These are phyloP conservation scores for Clanis bilineata DNA, from an alignment of 2,888 invertebrate genomes.

Conservation along the genomic window DNA sequence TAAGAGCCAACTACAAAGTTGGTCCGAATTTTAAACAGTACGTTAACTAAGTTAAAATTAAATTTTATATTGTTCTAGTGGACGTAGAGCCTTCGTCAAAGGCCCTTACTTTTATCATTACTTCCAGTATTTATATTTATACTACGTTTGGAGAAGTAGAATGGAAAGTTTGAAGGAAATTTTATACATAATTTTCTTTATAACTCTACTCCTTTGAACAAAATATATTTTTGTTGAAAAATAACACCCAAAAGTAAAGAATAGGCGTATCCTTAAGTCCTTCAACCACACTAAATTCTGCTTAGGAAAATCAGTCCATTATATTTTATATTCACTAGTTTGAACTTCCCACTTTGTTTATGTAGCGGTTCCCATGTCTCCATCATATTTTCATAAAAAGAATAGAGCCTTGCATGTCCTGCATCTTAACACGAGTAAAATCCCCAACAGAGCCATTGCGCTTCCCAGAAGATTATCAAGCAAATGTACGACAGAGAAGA, in stretches of 20 bases:
- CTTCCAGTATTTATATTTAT: neutral
- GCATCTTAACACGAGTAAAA: neutral
- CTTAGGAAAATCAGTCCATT: too few species aligned
- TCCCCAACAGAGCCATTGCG: slow-evolving; percentile 61
- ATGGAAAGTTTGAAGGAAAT: neutral
- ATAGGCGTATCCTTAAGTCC: too few species aligned
- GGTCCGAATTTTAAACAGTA: slow-evolving; percentile 3
- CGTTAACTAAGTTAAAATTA: neutral
- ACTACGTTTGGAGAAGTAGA: neutral
- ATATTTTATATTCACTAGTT: too few species aligned
- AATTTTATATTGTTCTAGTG: neutral
- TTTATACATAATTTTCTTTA: neutral
- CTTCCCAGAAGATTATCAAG: slow-evolving; percentile 63
- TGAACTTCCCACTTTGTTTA: too few species aligned
- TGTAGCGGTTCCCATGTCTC: too few species aligned
- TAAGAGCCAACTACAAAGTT: slow-evolving; percentile 5
- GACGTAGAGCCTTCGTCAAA: neutral
- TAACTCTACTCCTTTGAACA: neutral
- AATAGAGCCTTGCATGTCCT: neutral
- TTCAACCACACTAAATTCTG: too few species aligned
- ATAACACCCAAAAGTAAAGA: too few species aligned
- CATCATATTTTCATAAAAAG: neutral
- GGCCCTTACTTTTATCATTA: neutral
- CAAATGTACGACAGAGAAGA: slow-evolving; percentile 64
- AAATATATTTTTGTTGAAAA: neutral